Percentiles rank a stretch among this genome's conserved stretches.
These are phyloP conservation scores for Melanocharis versteri DNA, from an alignment of 2,113 vertebrate species.

Conservation along the genomic window DNA sequence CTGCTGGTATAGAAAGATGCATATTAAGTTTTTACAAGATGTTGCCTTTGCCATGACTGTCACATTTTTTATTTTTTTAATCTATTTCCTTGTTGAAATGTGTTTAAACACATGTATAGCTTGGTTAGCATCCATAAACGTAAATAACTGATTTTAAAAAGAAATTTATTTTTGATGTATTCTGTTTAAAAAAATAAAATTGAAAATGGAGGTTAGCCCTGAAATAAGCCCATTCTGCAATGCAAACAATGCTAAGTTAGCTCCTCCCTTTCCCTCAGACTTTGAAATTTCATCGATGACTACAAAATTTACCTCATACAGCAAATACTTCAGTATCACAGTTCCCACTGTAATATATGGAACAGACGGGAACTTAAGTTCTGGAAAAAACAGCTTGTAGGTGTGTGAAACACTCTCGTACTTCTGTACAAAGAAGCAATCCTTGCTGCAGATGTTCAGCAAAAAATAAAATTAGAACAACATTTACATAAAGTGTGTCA, in stretches of 20 bases:
- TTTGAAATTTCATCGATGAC: background rate
- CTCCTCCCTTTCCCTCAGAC: background rate
- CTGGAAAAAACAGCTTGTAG: background rate
- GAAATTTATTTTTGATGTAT: background rate
- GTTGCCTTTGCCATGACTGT: background rate
- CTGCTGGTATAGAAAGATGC: background rate
- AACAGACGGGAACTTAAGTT: background rate
- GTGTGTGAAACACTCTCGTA: background rate
- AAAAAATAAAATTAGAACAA: constrained; percentile 17
- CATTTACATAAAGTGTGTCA: background rate
- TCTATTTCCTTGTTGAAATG: background rate
- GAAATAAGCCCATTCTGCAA: background rate
- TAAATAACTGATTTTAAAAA: background rate
- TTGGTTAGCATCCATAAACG: background rate
- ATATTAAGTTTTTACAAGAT: background rate
- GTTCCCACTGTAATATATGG: background rate
- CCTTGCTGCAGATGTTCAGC: background rate
- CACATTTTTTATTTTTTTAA: too few relatives aligned
- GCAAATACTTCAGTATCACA: background rate
- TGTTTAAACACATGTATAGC: background rate
- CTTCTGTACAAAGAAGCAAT: background rate
- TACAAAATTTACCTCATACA: background rate
- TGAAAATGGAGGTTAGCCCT: background rate
- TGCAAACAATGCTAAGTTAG: background rate
- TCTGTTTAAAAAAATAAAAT: background rate